These are phyloP conservation scores for Leucania comma DNA, from an alignment of 2,888 invertebrate species.

Conservation along the genomic window DNA sequence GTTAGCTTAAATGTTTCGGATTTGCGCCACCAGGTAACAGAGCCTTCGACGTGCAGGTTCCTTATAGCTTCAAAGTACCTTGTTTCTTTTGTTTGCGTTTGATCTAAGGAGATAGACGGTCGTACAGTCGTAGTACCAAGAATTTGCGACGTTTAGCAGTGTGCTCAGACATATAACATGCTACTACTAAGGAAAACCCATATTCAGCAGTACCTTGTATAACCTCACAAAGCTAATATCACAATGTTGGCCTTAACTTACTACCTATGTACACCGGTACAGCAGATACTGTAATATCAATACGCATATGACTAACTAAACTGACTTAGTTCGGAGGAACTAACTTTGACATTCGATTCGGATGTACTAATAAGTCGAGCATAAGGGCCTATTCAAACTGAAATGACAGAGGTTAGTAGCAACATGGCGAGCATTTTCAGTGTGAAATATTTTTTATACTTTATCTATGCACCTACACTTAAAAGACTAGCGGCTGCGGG, in stretches of 20 bases:
- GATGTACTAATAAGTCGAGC: conserved; percentile 16
- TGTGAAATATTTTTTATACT: neutral
- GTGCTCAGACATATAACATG: neutral
- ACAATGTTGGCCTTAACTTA: conserved; percentile 4
- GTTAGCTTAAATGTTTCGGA: too few species aligned
- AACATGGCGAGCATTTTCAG: neutral
- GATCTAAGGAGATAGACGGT: neutral
- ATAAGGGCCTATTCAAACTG: neutral
- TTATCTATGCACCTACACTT: neutral
- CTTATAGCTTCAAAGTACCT: neutral
- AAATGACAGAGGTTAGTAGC: neutral
- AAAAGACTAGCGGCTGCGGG: too few species aligned
- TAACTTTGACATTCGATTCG: conserved; percentile 34
- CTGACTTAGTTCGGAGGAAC: conserved; percentile 22
- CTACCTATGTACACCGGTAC: neutral
- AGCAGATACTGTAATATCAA: conserved; percentile 7
- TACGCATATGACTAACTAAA: conserved; percentile 15
- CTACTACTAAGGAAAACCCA: neutral
- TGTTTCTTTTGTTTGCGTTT: neutral
- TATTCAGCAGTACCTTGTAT: neutral
- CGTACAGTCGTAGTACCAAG: neutral
- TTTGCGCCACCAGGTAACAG: too few species aligned
- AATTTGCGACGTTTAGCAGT: neutral
- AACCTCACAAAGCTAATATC: conserved; percentile 21
- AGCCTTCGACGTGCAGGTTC: too few species aligned